Base-by-base conservation (phyloP, 2,888 invertebrate genomes). In the Aleiodes testaceus region DNA sequence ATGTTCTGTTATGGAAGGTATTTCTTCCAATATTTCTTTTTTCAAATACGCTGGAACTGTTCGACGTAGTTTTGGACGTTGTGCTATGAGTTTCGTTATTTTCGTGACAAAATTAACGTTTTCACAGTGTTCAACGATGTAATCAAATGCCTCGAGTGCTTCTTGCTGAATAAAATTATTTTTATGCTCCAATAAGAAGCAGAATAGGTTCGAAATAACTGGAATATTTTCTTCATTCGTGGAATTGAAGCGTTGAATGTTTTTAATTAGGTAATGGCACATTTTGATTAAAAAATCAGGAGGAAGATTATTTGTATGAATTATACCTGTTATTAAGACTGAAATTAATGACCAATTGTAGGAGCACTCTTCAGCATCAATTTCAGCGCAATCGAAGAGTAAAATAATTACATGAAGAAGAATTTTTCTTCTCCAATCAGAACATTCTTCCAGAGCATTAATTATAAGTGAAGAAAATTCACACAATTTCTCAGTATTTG, bases 91-190 rank as follows among this genome's bases (percentile, higher is more conserved):
- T 22, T 74, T 70, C 0, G 81, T 81, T 5, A 87, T 75, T 16
- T 70, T 76, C 0, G 79, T 75, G 3, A 86, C 77, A 0, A 87
- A 69, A 5, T 82, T 76, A 2, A 79, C 78, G 36, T 82, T 82
- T 0, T 79, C 76, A 11, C 82, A 81, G 0, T 70, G 69, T 2
- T 80, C 80, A 4, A 82, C 80, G 3, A 84, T 74, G 3, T 79
- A 42, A 45, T 84, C 80, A 64, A 86, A 86, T 12, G 80, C 80
- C 44, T 86, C 86, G 6, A 87, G 74, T 0, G 82, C 82, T 59
- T 85, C 84, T 61, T 86, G 85, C 11, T 74, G 77, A 0, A 85
- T 79, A 76, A 79, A 80, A 0, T 81, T 78, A 66, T 80, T 77
- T 0, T 77, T 73, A 36, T 84, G 83, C 49, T 79, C 79, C 2